Base-by-base conservation (phyloP, 2,888 invertebrate species). In the Hydriomena furcata region DNA sequence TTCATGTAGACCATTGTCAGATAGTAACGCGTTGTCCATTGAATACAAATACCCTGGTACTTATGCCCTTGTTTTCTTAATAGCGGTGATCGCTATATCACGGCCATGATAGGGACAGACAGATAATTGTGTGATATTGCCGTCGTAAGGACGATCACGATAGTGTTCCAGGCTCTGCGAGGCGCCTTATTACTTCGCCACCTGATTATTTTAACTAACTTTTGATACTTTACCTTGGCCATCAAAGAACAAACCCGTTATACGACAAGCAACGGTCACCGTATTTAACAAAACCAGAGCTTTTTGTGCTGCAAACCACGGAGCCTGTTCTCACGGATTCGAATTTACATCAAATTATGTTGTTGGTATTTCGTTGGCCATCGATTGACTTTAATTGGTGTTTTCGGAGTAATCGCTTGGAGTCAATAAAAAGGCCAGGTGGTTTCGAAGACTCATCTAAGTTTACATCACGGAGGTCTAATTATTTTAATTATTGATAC, bases 251-350 rank as follows among this genome's bases (percentile, higher is more conserved):
- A 17, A 3, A 17, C 17, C 17, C 17, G 17, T 17, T 17, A 17
- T 3, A 17, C 2, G 2, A 4, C 2, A 17, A 17, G 17, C 17
- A 4, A 4, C 13, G 24, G 25, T 11, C 1, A n/a, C 11, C 11
- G 30, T 30, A 11, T 30, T 35, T 51, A 36, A 55, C 56, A 42
- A 72, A 67, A 72, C 73, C 71, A 71, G 66, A 53, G 58, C 60
- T 52, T 58, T 55, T 62, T 66, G 32, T 65, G 61, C 65, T 56
- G 65, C 66, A 66, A 70, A 65, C 67, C 60, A 52, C 69, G 67
- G 51, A 46, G 28, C 23, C 30, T 53, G 70, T 76, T 79, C 79
- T 69, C 79, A 78, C 76, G 76, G 62, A 57, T 52, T 61, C 61
- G 44, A 63, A 76, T 75, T 54, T 55, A 56, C 58, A 58, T 61